phyloP scores from a whole-genome alignment of 2,113 vertebrate genomes.

The Orientallactaga bullata region DNA sequence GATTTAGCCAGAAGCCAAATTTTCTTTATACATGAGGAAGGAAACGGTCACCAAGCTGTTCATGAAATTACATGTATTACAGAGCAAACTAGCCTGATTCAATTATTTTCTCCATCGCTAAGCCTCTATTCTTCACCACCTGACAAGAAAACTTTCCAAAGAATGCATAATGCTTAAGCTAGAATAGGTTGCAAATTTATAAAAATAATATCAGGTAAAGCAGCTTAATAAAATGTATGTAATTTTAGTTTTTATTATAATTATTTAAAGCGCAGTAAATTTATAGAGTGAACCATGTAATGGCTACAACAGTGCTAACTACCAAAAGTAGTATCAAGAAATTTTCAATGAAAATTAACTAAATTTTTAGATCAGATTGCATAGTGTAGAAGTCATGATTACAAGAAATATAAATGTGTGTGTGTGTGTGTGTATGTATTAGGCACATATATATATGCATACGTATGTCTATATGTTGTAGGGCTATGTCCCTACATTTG shows the following conservation, averaged over 20 bases:
- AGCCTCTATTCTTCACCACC: neutral
- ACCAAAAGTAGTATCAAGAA: neutral
- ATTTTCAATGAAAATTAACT: conserved; percentile 6
- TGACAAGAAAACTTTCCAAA: neutral
- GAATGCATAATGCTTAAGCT: neutral
- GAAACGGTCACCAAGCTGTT: neutral
- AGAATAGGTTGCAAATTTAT: neutral
- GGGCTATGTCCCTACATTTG: neutral
- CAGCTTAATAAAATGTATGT: neutral
- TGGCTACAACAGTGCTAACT: neutral
- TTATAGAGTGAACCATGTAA: neutral
- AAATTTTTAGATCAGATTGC: conserved; percentile 28
- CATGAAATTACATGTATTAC: neutral
- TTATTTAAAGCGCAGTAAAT: neutral
- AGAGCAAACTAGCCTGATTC: neutral
- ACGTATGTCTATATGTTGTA: neutral
- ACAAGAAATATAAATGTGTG: neutral
- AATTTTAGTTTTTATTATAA: neutral
- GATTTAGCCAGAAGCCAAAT: no score
- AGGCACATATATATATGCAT: no score
- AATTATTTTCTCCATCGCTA: neutral
- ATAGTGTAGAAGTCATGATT: neutral
- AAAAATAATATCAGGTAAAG: neutral
- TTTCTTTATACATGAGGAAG: neutral
- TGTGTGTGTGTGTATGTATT: neutral